Conservation (phyloP, 2,888 invertebrate species). For the Oasisia sp. region DNA sequence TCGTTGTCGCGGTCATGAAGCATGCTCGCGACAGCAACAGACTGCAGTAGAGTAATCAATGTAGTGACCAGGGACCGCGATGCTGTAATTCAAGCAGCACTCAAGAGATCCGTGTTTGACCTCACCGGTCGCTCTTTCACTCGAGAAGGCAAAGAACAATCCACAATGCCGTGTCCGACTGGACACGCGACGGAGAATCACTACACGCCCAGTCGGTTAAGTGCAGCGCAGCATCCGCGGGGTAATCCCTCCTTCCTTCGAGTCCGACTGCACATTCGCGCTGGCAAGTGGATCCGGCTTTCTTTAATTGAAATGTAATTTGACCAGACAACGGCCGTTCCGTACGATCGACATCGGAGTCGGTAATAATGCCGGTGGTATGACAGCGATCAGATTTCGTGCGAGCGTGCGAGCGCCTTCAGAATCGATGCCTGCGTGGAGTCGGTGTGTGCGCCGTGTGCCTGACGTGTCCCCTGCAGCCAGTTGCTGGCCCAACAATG, state of each 20-base stretch:
- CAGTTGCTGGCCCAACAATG: not conserved
- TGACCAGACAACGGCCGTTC: not conserved
- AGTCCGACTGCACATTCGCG: not conserved
- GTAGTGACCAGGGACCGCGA: not conserved
- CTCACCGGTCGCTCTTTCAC: not conserved
- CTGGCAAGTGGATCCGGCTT: not conserved
- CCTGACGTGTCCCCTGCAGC: not conserved
- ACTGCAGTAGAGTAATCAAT: not conserved
- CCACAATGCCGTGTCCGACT: not conserved
- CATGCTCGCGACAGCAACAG: not conserved
- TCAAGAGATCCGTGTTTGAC: not conserved
- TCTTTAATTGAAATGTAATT: conserved; percentile 17
- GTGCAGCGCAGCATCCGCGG: not conserved
- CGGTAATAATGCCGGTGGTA: not conserved
- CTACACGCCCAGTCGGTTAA: not conserved
- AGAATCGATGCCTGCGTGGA: not conserved
- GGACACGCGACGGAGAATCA: not conserved
- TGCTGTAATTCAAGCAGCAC: not conserved
- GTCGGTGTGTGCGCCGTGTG: not conserved
- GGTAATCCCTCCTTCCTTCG: not conserved
- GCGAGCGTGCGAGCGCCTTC: not conserved
- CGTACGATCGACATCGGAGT: not conserved
- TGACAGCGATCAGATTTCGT: not conserved
- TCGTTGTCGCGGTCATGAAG: not conserved
- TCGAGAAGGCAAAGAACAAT: not conserved